phyloP scores from a whole-genome alignment of 1,140 invertebrate genomes.

The Drosophila burlai region DNA sequence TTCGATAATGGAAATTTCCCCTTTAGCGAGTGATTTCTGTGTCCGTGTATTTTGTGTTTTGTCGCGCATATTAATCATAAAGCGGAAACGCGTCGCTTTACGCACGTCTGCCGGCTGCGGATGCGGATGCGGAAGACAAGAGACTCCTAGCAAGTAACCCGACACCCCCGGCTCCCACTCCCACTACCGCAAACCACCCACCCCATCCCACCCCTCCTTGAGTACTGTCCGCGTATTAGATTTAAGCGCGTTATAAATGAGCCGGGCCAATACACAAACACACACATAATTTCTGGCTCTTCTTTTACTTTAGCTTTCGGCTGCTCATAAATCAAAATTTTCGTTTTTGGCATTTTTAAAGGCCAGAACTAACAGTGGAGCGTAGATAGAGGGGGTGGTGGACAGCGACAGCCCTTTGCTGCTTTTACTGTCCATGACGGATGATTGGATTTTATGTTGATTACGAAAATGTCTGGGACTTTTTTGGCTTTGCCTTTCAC shows the following conservation, averaged over 20 bases:
- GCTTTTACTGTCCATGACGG: conserved; percentile 74
- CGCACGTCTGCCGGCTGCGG: conserved; percentile 79
- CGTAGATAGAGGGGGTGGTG: background rate
- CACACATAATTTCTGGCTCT: conserved; percentile 46
- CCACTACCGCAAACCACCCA: background rate
- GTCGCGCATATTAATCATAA: conserved; percentile 83
- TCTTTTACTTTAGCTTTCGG: conserved; percentile 48
- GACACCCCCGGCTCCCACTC: conserved; percentile 27
- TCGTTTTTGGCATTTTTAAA: conserved; percentile 83
- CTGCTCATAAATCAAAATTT: conserved; percentile 81
- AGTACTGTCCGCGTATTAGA: conserved; percentile 79
- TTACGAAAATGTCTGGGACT: conserved; percentile 71
- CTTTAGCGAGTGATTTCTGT: background rate
- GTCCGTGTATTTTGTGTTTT: conserved; percentile 71
- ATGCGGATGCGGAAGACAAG: conserved; percentile 66
- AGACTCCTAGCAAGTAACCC: conserved; percentile 42
- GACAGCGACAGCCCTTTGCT: conserved; percentile 65
- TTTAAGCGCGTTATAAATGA: conserved; percentile 84
- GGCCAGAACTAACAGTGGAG: conserved; percentile 51
- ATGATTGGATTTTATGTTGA: conserved; percentile 84
- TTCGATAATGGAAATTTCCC: background rate
- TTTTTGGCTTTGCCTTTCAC: conserved; percentile 50
- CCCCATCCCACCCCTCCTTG: conserved; percentile 17
- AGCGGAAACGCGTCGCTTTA: conserved; percentile 83
- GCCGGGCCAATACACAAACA: conserved; percentile 65